Percentiles rank a stretch among this genome's conserved stretches.
Evolutionary conservation across 2,888 invertebrate genomes (phyloP).

Genomic region (Xestia c-nigrum): DNA sequence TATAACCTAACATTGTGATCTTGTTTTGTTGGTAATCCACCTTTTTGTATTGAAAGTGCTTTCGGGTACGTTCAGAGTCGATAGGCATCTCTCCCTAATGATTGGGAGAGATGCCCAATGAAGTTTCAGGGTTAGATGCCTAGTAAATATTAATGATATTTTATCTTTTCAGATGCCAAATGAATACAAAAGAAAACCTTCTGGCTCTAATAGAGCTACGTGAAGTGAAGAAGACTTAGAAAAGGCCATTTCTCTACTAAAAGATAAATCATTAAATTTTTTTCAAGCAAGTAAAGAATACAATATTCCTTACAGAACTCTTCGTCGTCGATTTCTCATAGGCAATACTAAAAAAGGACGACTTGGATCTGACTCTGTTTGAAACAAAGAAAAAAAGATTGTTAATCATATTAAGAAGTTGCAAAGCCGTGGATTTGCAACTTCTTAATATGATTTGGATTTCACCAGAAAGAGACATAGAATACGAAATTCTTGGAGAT

Average conservation of each 20-base stretch:
- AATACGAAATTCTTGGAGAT: too few species aligned
- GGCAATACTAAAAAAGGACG: too few species aligned
- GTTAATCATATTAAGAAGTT: too few species aligned
- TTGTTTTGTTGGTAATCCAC: too few species aligned
- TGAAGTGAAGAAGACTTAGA: neutral
- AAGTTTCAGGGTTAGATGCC: neutral
- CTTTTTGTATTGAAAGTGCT: too few species aligned
- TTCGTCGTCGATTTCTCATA: neutral
- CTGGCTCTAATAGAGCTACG: neutral
- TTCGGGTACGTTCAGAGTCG: neutral
- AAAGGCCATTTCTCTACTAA: neutral
- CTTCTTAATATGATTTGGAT: too few species aligned
- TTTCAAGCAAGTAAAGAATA: neutral
- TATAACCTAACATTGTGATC: too few species aligned
- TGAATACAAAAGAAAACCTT: neutral
- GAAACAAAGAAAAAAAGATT: too few species aligned
- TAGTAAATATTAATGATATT: too few species aligned
- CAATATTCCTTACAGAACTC: constrained; percentile 8
- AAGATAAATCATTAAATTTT: neutral
- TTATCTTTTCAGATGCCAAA: neutral
- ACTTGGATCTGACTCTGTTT: too few species aligned
- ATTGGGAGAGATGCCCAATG: neutral
- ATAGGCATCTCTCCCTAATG: neutral
- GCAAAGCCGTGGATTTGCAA: too few species aligned
- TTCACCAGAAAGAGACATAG: too few species aligned